Evolutionary conservation across 2,113 vertebrate species (phyloP).

Genomic region (Fulica atra): DNA sequence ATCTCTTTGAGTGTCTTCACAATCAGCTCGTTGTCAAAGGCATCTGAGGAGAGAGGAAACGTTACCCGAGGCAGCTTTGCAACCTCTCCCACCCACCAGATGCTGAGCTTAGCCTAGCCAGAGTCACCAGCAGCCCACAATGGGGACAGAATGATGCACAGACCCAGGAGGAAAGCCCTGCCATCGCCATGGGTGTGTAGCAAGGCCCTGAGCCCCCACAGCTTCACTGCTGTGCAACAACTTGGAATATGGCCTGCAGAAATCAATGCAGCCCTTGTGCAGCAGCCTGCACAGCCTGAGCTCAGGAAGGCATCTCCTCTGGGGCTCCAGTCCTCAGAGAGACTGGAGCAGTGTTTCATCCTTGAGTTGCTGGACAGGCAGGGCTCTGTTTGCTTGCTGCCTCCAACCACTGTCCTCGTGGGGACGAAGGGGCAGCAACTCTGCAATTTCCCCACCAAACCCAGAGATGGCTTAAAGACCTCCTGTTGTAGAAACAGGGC

Average conservation of each 20-base stretch:
- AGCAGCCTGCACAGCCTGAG: neutral
- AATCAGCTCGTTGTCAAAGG: conserved; percentile 95
- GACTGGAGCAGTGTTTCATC: conserved; percentile 39
- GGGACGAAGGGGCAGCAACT: neutral
- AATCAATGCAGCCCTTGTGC: neutral
- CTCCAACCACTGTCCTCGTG: neutral
- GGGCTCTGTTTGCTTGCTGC: conserved; percentile 16
- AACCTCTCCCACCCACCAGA: conserved; percentile 10
- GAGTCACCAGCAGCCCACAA: accelerated
- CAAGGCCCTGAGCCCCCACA: neutral
- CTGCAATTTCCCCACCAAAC: conserved; percentile 19
- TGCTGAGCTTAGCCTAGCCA: neutral
- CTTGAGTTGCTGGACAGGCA: neutral
- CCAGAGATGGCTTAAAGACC: neutral
- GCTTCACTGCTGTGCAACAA: neutral
- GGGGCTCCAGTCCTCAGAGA: neutral
- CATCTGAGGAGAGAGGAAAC: conserved; percentile 79
- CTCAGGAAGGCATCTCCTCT: neutral
- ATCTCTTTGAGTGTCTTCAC: conserved; percentile 90
- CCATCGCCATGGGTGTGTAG: accelerated
- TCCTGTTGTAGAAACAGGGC: neutral
- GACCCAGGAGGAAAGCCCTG: neutral
- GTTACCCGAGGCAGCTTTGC: neutral
- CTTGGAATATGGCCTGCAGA: neutral
- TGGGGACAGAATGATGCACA: accelerated